Conservation (phyloP, 2,888 invertebrate species). For the Hydroisotoma schaefferi region DNA sequence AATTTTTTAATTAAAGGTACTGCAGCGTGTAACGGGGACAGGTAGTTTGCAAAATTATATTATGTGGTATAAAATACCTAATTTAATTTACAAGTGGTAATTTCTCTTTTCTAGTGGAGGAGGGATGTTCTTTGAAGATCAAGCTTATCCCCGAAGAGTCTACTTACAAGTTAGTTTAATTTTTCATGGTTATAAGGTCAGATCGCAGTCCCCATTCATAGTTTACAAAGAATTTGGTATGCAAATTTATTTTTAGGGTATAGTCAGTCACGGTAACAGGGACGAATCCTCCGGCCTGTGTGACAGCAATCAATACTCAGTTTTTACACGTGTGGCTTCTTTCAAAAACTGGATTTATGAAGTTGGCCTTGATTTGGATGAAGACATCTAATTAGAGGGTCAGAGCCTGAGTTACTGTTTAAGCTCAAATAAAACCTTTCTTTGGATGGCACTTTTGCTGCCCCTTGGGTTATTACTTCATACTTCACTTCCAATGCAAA, state of each 20-base stretch:
- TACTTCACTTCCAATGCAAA: no score
- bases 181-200: background rate
- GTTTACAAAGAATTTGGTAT: background rate
- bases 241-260: constrained; percentile 22
- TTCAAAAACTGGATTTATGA: constrained; percentile 38
- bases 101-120: constrained; percentile 19
- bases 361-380: constrained; percentile 27
- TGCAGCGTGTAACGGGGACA: constrained; percentile 38
- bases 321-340: constrained; percentile 33
- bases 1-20: constrained; percentile 29
- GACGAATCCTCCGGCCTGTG: constrained; percentile 26
- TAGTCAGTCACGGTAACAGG: constrained; percentile 36
- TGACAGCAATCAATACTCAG: constrained; percentile 33
- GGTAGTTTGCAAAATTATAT: background rate
- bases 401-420: no score
- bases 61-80: background rate
- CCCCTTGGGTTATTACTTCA: no score
- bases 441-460: no score
- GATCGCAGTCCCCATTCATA: background rate
- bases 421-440: no score
- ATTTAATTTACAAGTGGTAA: background rate
- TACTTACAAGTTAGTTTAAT: constrained; percentile 23
- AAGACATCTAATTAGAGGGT: constrained; percentile 28
- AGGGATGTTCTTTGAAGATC: constrained; percentile 36
- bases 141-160: constrained; percentile 18